Evolutionary conservation across 2,888 invertebrate species (phyloP), one percentile per base, ranked within the genome.

Genomic region (Temnothorax ravouxi): DNA sequence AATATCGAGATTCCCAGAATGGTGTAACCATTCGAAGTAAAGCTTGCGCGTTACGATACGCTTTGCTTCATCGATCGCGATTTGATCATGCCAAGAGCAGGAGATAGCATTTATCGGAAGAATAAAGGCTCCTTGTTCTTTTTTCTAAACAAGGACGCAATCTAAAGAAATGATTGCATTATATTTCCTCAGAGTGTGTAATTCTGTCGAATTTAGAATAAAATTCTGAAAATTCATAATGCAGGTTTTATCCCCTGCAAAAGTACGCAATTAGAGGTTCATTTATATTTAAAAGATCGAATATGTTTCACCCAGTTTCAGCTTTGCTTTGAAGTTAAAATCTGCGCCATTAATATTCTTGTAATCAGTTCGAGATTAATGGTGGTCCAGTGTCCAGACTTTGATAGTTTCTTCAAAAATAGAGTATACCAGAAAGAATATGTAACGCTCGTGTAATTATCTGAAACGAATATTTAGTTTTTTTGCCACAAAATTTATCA

Each of bases 1-100:
- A 80, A 74, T 80, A 80, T 74, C 75, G 79, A 80, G 74, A 80
- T 69, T 77, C 11, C n/a, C 54, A 67, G 76, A 71, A 79, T 79
- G 72, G 72, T 25, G 21, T 56, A 79, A 79, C 56, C 79, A 59
- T 72, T 80, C 11, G 56, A 72, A 71, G 79, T 79, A 79, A 79
- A 79, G 72, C 79, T 59, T 25, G 41, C 38, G 25, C 75, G 74
- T 77, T 77, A 54, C 77, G 71, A 77, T 77, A 77, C 79, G 59
- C n/a, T 79, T 47, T 74, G 79, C 59, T 74, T 74, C 75, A 74
- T 74, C 74, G 74, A 80, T 80, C 74, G 79, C 52, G 59, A 80
- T 80, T 80, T 38, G 59, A 59, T 79, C 74, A 59, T 56, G 47
- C 34, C 59, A 13, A 59, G 21, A 44, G 47, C 38, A n/a, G 38